Conservation (phyloP, 2,888 invertebrate genomes). For the Eumerus sabulonum region DNA sequence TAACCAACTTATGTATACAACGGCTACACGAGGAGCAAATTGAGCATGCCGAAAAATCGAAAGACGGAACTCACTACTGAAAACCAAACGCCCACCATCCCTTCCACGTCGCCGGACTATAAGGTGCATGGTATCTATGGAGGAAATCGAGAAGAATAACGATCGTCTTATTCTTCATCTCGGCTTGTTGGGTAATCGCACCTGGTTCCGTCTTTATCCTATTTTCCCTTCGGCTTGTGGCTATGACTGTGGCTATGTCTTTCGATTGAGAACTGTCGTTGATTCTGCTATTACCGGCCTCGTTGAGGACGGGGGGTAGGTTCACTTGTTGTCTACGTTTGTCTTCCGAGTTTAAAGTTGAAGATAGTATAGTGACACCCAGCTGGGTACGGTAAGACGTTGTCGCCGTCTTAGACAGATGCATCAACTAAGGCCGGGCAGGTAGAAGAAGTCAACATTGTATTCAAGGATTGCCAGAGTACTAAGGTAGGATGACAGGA, state of each 20-base stretch:
- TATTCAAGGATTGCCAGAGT: conserved; percentile 6
- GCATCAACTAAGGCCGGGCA: conserved; percentile 30
- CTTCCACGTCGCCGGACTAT: too few species aligned
- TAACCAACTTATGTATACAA: conserved; percentile 5
- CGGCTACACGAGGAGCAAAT: conserved; percentile 48
- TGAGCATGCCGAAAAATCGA: conserved; percentile 64
- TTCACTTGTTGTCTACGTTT: conserved; percentile 55
- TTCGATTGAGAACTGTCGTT: not conserved
- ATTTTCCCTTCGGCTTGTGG: conserved; percentile 36
- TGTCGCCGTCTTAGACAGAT: conserved; percentile 46
- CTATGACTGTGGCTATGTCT: conserved; percentile 22
- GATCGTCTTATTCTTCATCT: not conserved
- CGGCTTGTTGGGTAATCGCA: conserved; percentile 45
- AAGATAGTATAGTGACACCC: conserved; percentile 59
- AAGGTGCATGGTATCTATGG: too few species aligned
- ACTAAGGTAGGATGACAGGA: conserved; percentile 20
- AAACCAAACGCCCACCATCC: conserved; percentile 41
- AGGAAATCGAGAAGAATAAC: conserved; percentile 61
- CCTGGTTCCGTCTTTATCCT: conserved; percentile 45
- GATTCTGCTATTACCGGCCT: conserved; percentile 7
- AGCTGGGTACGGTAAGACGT: conserved; percentile 48
- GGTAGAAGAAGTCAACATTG: conserved; percentile 27
- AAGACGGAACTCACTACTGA: conserved; percentile 39
- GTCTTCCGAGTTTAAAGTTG: conserved; percentile 58
- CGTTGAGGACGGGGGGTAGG: not conserved